Percentiles rank a stretch among this genome's conserved stretches.
These are phyloP conservation scores for Echeneis naucrates DNA, from an alignment of 2,797 vertebrate species.

Conservation along the genomic window DNA sequence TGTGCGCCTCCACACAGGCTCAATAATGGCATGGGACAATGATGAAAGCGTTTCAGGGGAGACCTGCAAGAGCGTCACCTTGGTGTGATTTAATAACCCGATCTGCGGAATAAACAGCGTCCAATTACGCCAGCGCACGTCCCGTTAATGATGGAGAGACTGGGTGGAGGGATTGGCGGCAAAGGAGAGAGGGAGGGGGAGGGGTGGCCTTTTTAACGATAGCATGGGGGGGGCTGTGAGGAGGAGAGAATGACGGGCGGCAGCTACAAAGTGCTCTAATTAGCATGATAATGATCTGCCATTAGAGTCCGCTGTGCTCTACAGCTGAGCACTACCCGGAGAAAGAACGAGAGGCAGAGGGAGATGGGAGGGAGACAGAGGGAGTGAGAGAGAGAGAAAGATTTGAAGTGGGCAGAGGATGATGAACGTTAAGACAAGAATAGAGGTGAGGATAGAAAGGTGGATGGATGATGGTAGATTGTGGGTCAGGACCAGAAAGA, in stretches of 20 bases:
- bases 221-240: constrained; percentile 64
- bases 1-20: constrained; percentile 38
- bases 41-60: constrained; percentile 73
- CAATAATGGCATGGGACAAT: constrained; percentile 70
- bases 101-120: constrained; percentile 82
- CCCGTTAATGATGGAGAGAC: constrained; percentile 81
- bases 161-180: constrained; percentile 55
- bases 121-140: constrained; percentile 81
- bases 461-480: constrained; percentile 59
- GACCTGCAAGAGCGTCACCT: constrained; percentile 77
- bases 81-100: constrained; percentile 83
- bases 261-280: constrained; percentile 87
- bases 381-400: constrained; percentile 42
- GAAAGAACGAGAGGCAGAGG: constrained; percentile 60
- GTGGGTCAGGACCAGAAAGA: constrained; percentile 64
- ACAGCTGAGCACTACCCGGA: constrained; percentile 82
- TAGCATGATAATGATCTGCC: constrained; percentile 87
- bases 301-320: constrained; percentile 84
- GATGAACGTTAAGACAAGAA: constrained; percentile 71
- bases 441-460: constrained; percentile 66
- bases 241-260: constrained; percentile 79
- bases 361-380: constrained; percentile 32
- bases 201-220: constrained; percentile 82
- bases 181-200: constrained; percentile 67
- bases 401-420: constrained; percentile 58